Base-by-base conservation (phyloP, 2,113 vertebrate species). In the Myocastor coypus region DNA sequence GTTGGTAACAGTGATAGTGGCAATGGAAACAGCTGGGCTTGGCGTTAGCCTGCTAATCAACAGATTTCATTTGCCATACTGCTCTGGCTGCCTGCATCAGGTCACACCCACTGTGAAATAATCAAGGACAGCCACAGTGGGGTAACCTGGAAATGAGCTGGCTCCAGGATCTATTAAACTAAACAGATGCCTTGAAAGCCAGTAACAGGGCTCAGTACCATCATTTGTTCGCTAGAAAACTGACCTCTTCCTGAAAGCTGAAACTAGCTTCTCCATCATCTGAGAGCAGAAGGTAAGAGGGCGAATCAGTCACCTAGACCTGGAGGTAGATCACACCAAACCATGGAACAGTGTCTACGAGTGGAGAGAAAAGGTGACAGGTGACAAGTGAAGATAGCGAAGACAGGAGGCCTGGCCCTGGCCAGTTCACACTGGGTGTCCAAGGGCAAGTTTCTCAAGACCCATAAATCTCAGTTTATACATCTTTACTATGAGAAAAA, bases 201-300 rank as follows among this genome's bases (percentile, higher is more conserved):
- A 80, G 59, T 89, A 89, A 91, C 63, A 57, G 83, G 73, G 64
- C 94, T 63, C 34, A 34, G 68, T 66, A 73, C 83, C 82, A 75
- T 52, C 61, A 40, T 63, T 61, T 66, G 66, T 73, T 93, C 81
- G 40, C 40, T 73, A 68, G 83, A 88, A 96, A 96, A 96, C 92
- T 57, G 86, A 68, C 73, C 66, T 91, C 87, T 75, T 94, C 66
- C 84, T n/a, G 66, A 80, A 89, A 66, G 40, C 22, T 9, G 42
- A 80, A 82, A 80, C 28, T 42, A 84, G 80, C 69, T 83, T 57
- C 4, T 4, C 57, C 88, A 85, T 8, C 88, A 26, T 46, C 73
- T 3, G 5, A 57, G 69, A 93, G 73, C 84, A 97, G 61, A 93
- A 92, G 73, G 28, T 46, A 64, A 37, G 32, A 40, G 90, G 9